Percentiles rank a stretch among this genome's conserved stretches.
Conservation (phyloP, 2,888 invertebrate genomes). For the Leptopilina syphax region DNA sequence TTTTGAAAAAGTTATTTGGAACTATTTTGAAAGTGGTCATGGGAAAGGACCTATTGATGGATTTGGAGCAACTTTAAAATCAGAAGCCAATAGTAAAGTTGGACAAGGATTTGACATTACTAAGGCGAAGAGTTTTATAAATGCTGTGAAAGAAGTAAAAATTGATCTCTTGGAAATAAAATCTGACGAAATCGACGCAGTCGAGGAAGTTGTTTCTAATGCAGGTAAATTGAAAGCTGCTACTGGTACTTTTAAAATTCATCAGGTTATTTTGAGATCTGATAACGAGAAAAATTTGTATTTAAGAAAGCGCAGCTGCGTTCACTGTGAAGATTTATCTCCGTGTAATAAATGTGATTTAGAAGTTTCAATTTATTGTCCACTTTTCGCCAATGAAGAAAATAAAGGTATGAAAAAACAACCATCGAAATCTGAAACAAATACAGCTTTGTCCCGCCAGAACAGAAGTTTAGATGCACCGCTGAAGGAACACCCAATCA, state of each 20-base stretch:
- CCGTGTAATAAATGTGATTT: conserved; percentile 22
- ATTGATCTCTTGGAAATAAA: conserved; percentile 20
- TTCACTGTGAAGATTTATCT: conserved; percentile 11
- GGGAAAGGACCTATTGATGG: conserved; percentile 22
- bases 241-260: not conserved
- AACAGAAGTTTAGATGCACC: no score
- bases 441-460: not conserved
- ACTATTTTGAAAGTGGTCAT: conserved; percentile 36
- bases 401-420: not conserved
- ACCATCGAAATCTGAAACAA: not conserved
- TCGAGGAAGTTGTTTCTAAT: conserved; percentile 12
- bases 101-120: conserved; percentile 30
- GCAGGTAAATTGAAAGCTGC: conserved; percentile 6
- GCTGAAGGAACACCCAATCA: not conserved
- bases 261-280: conserved; percentile 2
- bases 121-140: conserved; percentile 17
- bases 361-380: not conserved
- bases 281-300: not conserved
- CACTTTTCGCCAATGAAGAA: not conserved
- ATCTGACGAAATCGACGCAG: conserved; percentile 22
- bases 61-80: conserved; percentile 17
- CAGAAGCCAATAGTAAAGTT: conserved; percentile 29
- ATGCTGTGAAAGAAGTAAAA: conserved; percentile 29
- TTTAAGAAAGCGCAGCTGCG: conserved; percentile 32
- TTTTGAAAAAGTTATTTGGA: conserved; percentile 24